These are phyloP conservation scores for Leptogaster cylindrica DNA, from an alignment of 2,888 invertebrate species.

Conservation along the genomic window DNA sequence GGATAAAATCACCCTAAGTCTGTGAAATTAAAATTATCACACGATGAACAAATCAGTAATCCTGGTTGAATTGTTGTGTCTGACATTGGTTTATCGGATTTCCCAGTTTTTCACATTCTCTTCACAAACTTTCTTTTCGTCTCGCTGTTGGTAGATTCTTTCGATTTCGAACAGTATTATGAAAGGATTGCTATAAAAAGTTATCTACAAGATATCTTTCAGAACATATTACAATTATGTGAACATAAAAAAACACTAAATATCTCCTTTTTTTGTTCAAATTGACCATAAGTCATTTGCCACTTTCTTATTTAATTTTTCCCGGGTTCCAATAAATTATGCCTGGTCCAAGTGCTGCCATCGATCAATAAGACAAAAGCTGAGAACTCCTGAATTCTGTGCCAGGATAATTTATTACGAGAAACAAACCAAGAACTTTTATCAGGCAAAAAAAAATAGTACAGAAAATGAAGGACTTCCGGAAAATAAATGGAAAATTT, in stretches of 20 bases:
- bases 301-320: slow-evolving; percentile 32
- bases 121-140: neutral
- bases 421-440: neutral
- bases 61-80: too few relatives aligned
- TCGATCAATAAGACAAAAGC: slow-evolving; percentile 35
- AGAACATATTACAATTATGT: slow-evolving; percentile 12
- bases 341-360: neutral
- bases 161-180: too few relatives aligned
- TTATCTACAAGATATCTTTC: too few relatives aligned
- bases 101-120: too few relatives aligned
- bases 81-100: too few relatives aligned
- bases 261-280: slow-evolving; percentile 10
- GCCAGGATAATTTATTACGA: slow-evolving; percentile 27
- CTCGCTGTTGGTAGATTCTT: too few relatives aligned
- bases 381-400: slow-evolving; percentile 26
- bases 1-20: too few relatives aligned
- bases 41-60: too few relatives aligned
- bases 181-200: too few relatives aligned
- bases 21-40: too few relatives aligned
- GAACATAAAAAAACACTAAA: slow-evolving; percentile 19
- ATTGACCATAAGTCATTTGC: slow-evolving; percentile 28
- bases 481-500: slow-evolving; percentile 13
- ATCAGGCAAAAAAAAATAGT: slow-evolving; percentile 11
- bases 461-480: slow-evolving; percentile 7
- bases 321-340: slow-evolving; percentile 25